These are phyloP conservation scores for Leucopsar rothschildi DNA, from an alignment of 2,113 vertebrate species.

Conservation along the genomic window DNA sequence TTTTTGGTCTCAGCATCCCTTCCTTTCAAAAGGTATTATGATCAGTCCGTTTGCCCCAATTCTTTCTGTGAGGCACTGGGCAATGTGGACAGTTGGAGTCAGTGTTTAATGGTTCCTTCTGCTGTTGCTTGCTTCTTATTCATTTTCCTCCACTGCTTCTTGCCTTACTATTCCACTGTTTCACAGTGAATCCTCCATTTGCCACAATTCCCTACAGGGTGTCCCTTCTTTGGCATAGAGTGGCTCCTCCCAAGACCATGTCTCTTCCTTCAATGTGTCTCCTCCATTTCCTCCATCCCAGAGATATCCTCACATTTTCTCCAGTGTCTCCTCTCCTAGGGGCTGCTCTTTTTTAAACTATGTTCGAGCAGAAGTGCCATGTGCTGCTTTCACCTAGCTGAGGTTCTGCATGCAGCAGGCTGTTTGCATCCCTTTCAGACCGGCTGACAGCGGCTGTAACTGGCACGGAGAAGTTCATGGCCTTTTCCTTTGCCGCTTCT, in stretches of 20 bases:
- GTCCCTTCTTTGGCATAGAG: not conserved
- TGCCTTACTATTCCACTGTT: not conserved
- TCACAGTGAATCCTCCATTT: not conserved
- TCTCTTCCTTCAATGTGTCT: not conserved
- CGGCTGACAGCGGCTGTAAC: not conserved
- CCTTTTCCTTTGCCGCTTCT: not conserved
- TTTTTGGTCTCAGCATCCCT: not conserved
- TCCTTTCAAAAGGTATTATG: not conserved
- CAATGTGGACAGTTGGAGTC: not conserved
- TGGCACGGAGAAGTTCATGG: not conserved
- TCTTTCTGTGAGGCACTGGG: not conserved
- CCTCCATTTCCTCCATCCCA: not conserved
- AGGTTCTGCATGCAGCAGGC: not conserved
- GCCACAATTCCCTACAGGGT: not conserved
- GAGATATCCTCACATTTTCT: not conserved
- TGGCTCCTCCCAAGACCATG: not conserved
- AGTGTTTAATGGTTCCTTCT: not conserved
- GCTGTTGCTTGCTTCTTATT: not conserved
- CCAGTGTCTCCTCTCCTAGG: not conserved
- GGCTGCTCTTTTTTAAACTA: not conserved
- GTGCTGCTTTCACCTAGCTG: not conserved
- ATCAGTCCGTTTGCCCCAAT: not conserved
- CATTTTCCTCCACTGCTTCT: not conserved
- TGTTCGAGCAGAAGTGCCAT: not conserved
- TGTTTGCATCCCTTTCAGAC: not conserved